Evolutionary conservation across 2,888 invertebrate species (phyloP).

Genomic region (Hydroisotoma schaefferi): DNA sequence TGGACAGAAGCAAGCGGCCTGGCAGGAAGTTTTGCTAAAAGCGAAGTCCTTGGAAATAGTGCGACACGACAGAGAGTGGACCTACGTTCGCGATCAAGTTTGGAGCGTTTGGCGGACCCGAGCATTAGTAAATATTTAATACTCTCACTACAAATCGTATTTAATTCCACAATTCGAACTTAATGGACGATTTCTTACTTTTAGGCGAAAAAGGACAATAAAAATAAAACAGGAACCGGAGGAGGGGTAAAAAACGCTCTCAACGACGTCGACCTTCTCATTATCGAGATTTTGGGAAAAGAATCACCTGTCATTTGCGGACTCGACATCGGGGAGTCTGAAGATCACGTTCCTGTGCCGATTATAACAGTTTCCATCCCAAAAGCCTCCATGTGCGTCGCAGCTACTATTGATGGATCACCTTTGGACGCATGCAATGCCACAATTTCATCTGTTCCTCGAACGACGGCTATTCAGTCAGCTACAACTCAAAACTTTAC

Average conservation of each 20-base stretch:
- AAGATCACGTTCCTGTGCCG: background rate
- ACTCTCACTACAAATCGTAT: background rate
- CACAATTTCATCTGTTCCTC: too few relatives aligned
- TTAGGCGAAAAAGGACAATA: background rate
- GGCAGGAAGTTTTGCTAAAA: background rate
- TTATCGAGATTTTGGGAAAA: background rate
- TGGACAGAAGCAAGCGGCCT: background rate
- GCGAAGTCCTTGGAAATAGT: background rate
- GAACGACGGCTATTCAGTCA: too few relatives aligned
- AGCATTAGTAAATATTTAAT: slow-evolving; percentile 8
- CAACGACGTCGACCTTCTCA: background rate
- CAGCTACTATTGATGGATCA: too few relatives aligned
- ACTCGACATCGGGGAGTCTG: background rate
- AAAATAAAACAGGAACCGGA: background rate
- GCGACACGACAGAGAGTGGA: background rate
- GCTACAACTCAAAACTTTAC: too few relatives aligned
- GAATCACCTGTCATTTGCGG: slow-evolving; percentile 8
- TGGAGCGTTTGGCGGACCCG: slow-evolving; percentile 2
- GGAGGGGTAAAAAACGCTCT: background rate
- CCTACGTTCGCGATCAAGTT: background rate
- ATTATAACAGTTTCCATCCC: too few relatives aligned
- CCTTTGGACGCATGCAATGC: too few relatives aligned
- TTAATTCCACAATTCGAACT: too few relatives aligned
- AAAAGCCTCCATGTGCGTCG: too few relatives aligned
- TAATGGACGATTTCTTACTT: background rate